Evolutionary conservation across 23 tunicate species (phyloP), one percentile per base, ranked within the genome.

Genomic region (Trididemnum miniatum): DNA sequence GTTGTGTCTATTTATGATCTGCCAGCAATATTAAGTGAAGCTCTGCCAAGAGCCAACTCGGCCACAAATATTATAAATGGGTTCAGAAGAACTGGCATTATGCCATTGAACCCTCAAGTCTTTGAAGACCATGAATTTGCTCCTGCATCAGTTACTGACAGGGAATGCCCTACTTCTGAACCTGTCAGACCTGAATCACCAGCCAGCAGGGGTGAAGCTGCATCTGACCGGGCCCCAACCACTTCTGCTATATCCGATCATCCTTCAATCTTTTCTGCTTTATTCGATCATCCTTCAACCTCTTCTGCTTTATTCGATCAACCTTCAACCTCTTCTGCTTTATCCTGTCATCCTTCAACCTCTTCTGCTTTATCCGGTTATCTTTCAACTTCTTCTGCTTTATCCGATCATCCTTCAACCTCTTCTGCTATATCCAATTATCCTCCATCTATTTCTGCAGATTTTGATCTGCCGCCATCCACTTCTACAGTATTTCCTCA

Each of bases 1-100:
- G 15, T 15, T 66, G 22, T 81, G 75, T 5, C 54, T 23, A 66
- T 81, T 78, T 81, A 81, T 65, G 62, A 81, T 35, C 15, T 81
- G 25, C 85, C 85, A 34, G n/a, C 34, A 33, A 22, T 69, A 64
- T 79, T 50, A 3, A 64, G 52, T 12, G 62, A 34, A 33, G 85
- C 85, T 25, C 35, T 62, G 20, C 51, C 52, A 33, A 38, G 18
- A 37, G 80, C 59, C 9, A 38, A 2, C 9, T 5, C 80, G 2
- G 12, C 30, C 9, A 38, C 25, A 39, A 74, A 74, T 31, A 74
- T 74, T 74, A 39, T 39, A 2, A 37, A 12, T 74, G 80, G 80
- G 12, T 74, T 39, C 26, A 22, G 26, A 44, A 38, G 25, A 39
- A 7, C 60, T 38, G 60, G 60, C 22, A 74, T 74, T 44, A 9